Conservation (phyloP, 2,113 vertebrate genomes). For the Ameiurus melas region DNA sequence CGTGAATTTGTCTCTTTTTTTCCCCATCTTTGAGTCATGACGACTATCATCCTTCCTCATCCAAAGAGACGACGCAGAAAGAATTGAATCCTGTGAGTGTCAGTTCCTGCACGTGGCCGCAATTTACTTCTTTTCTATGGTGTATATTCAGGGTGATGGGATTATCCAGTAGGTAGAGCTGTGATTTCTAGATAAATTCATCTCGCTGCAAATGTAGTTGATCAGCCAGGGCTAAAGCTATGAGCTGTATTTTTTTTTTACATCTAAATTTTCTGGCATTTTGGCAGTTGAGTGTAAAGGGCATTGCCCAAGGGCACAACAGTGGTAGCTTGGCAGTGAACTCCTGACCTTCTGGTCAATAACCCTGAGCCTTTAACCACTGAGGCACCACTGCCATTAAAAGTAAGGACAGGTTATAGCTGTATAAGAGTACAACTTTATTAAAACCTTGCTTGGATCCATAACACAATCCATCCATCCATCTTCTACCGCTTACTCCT, state of each 20-base stretch:
- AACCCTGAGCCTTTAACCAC: no score
- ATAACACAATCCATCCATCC: no score
- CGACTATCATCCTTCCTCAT: constrained; percentile 1
- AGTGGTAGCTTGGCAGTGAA: no score
- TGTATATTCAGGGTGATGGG: background rate
- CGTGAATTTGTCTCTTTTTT: constrained; percentile 3
- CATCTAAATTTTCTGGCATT: no score
- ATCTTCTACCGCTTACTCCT: no score
- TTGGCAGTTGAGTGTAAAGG: no score
- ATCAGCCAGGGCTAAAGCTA: background rate
- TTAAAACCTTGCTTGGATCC: background rate
- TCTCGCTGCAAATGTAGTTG: background rate
- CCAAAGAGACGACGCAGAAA: background rate
- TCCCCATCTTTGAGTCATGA: background rate
- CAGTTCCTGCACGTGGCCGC: constrained; percentile 4
- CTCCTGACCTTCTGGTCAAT: no score
- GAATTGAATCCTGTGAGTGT: background rate
- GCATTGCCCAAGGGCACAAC: no score
- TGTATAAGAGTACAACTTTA: background rate
- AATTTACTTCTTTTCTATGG: background rate
- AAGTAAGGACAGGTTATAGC: background rate
- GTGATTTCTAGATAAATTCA: background rate
- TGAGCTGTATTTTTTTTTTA: background rate
- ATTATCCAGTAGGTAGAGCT: background rate
- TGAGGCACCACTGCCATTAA: no score